Evolutionary conservation across 2,113 vertebrate genomes (phyloP).

Genomic region (Chaenogobius annularis): DNA sequence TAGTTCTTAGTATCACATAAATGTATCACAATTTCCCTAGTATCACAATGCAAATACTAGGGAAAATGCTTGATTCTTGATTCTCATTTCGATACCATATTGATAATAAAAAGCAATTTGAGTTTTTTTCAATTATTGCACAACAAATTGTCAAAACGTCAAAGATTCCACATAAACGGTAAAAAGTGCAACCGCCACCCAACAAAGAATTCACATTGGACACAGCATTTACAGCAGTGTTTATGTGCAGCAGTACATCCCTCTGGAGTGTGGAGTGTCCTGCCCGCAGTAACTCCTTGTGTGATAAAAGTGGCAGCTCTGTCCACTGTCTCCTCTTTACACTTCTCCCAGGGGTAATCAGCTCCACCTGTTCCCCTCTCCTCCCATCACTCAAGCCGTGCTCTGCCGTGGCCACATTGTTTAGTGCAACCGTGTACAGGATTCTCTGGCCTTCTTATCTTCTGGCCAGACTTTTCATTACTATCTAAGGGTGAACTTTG

Average conservation of each 20-base stretch:
- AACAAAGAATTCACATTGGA: background rate
- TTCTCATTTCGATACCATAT: too few relatives aligned
- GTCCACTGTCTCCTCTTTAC: background rate
- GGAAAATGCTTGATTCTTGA: too few relatives aligned
- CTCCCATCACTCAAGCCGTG: constrained; percentile 8
- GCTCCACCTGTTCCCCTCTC: constrained; percentile 11
- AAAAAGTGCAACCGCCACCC: background rate
- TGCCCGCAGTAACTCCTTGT: background rate
- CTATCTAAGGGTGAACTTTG: background rate
- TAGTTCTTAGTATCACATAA: background rate
- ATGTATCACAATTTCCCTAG: too few relatives aligned
- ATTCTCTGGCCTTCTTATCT: constrained; percentile 10
- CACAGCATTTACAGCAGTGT: background rate
- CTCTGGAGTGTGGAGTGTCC: background rate
- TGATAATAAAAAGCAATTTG: too few relatives aligned
- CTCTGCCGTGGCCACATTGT: background rate
- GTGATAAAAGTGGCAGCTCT: background rate
- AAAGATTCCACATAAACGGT: background rate
- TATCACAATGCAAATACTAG: too few relatives aligned
- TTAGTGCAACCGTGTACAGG: background rate
- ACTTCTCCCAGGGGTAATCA: constrained; percentile 7
- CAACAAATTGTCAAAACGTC: background rate
- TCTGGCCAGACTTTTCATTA: constrained; percentile 6
- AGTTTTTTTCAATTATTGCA: background rate
- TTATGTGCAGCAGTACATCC: background rate